phyloP scores from a whole-genome alignment of 37 sponge, comb jelly and placozoan genomes.

The Lycopodina hypogea region DNA sequence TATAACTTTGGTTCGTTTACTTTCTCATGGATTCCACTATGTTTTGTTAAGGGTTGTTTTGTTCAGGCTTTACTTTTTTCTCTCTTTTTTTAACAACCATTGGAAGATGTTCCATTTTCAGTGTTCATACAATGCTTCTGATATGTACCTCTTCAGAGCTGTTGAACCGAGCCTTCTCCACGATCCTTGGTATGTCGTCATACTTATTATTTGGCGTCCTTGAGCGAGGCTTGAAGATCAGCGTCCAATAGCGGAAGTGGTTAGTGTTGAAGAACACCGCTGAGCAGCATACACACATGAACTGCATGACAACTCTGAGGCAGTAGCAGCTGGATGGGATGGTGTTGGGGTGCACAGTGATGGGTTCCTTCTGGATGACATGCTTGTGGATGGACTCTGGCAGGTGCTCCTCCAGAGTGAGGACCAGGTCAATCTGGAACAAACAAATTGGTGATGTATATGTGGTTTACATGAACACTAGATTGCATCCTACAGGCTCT shows the following conservation, averaged over 20 bases:
- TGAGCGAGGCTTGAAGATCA: background rate
- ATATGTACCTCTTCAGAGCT: background rate
- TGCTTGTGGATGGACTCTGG: background rate
- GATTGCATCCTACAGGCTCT: no score
- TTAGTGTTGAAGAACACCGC: background rate
- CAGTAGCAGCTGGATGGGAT: background rate
- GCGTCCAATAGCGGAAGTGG: background rate
- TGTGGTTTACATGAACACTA: no score
- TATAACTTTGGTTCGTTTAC: no score
- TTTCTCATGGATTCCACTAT: no score
- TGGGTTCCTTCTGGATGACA: background rate
- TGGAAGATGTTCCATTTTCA: no score
- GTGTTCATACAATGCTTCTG: no score
- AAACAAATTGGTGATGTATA: background rate
- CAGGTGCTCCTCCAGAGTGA: background rate
- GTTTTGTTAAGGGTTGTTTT: no score
- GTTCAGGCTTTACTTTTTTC: no score
- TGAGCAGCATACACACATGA: background rate
- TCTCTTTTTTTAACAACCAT: no score
- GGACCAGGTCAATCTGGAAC: constrained; percentile 7
- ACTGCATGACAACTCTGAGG: background rate
- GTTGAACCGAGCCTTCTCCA: no score
- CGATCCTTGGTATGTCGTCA: background rate
- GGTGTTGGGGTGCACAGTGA: background rate
- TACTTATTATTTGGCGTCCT: background rate